Percentiles rank a stretch among this genome's conserved stretches.
Conservation (phyloP, 2,888 invertebrate genomes). For the Apodemia duryi region DNA sequence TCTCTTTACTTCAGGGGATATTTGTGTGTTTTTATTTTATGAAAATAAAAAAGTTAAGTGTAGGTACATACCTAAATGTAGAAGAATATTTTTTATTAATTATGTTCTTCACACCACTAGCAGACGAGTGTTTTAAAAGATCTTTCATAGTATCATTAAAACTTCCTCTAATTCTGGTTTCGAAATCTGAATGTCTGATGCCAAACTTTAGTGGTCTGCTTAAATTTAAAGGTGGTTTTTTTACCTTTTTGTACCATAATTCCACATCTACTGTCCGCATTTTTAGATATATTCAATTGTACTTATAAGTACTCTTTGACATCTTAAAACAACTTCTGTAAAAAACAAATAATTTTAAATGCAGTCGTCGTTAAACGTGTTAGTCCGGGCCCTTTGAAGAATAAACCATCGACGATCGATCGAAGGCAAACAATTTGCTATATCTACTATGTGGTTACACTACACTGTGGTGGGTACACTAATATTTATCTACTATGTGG, state of each 20-base stretch:
- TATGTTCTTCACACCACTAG: slow-evolving; percentile 24
- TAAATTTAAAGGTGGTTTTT: slow-evolving; percentile 24
- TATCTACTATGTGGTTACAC: no score
- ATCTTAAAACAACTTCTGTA: background rate
- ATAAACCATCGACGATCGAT: no score
- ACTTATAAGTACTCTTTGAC: no score
- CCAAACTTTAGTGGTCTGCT: slow-evolving; percentile 26
- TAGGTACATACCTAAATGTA: slow-evolving; percentile 21
- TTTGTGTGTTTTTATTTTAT: no score
- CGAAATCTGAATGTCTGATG: slow-evolving; percentile 23
- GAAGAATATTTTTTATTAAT: slow-evolving; percentile 9
- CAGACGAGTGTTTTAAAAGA: slow-evolving; percentile 30
- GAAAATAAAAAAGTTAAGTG: no score
- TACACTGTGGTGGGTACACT: no score
- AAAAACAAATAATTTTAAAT: background rate
- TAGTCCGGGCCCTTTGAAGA: no score
- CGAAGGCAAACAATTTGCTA: no score
- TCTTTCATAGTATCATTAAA: slow-evolving; percentile 35
- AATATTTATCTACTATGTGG: no score
- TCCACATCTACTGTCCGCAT: slow-evolving; percentile 43
- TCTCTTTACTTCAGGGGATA: no score
- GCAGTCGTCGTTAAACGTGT: no score
- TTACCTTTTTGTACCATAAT: slow-evolving; percentile 32
- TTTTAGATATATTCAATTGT: background rate
- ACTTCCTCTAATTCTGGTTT: slow-evolving; percentile 33